Percentiles rank a stretch among this genome's conserved stretches.
These are phyloP conservation scores for Melanotaenia pygmaea DNA, from an alignment of 2,797 vertebrate genomes.

Conservation along the genomic window DNA sequence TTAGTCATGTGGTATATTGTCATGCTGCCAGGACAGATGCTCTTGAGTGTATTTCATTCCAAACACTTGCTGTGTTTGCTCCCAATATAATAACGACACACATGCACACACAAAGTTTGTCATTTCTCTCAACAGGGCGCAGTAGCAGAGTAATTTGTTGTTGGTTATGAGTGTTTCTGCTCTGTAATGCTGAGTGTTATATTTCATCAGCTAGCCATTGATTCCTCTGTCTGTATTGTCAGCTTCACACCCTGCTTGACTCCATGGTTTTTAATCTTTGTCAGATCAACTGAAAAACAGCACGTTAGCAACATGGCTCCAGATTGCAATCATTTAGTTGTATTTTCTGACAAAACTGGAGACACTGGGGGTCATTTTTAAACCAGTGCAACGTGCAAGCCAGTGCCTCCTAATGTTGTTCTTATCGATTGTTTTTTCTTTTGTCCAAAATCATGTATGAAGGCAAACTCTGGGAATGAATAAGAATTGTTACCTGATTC, in stretches of 20 bases:
- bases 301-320: not conserved
- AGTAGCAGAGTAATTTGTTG: constrained; percentile 40
- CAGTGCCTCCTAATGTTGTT: too few species aligned
- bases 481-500: not conserved
- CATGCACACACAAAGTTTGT: constrained; percentile 34
- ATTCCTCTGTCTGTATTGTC: constrained; percentile 4
- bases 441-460: not conserved
- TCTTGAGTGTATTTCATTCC: constrained; percentile 48
- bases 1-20: constrained; percentile 53
- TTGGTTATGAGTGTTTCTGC: constrained; percentile 46
- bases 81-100: constrained; percentile 33
- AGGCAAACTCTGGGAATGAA: not conserved
- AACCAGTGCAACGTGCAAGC: too few species aligned
- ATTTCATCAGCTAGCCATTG: constrained; percentile 26
- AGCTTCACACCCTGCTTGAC: not conserved
- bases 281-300: constrained; percentile 6
- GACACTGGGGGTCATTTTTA: not conserved
- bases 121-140: constrained; percentile 32
- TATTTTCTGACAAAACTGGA: not conserved
- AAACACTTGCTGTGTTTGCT: constrained; percentile 38
- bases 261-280: not conserved
- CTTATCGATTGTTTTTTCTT: not conserved
- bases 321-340: not conserved
- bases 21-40: constrained; percentile 53
- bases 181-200: constrained; percentile 42